Percentiles rank a stretch among this genome's conserved stretches.
phyloP scores from a whole-genome alignment of 2,797 vertebrate genomes.

The Tiaroga cobitis region DNA sequence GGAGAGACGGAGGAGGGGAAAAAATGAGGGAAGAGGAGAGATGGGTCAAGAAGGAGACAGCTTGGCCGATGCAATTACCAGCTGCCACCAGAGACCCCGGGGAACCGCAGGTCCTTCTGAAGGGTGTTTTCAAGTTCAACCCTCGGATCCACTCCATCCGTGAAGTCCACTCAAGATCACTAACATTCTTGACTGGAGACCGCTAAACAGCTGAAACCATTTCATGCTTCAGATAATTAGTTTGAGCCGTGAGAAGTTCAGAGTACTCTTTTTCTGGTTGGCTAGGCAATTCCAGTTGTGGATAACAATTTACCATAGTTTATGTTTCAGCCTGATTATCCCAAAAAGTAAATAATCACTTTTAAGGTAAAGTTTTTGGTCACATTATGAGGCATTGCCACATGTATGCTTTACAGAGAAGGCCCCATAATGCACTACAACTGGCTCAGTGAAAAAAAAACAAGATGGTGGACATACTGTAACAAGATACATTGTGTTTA shows the following conservation, averaged over 20 bases:
- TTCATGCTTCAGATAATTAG: slow-evolving; percentile 8
- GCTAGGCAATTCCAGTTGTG: background rate
- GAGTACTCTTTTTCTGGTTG: background rate
- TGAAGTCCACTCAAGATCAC: background rate
- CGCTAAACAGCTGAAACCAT: background rate
- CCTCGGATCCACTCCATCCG: background rate
- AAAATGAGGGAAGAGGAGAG: slow-evolving; percentile 25
- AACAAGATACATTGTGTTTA: background rate
- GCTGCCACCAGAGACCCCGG: slow-evolving; percentile 32
- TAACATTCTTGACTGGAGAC: background rate
- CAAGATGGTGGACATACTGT: background rate
- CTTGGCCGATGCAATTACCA: slow-evolving; percentile 52
- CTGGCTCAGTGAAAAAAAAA: background rate
- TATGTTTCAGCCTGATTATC: background rate
- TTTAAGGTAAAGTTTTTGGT: background rate
- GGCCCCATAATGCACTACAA: background rate
- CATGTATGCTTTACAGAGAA: background rate
- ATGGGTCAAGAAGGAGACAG: slow-evolving; percentile 34
- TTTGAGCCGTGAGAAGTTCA: background rate
- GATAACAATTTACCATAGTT: background rate
- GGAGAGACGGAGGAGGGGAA: slow-evolving; percentile 1
- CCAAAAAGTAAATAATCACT: background rate
- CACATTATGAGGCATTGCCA: background rate
- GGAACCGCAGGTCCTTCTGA: slow-evolving; percentile 21
- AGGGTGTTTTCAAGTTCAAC: slow-evolving; percentile 15